A percentile compares a stretch with the other conserved stretches of the same genome.
Conservation (phyloP, 1,140 invertebrate species). For the Aricia agestis region DNA sequence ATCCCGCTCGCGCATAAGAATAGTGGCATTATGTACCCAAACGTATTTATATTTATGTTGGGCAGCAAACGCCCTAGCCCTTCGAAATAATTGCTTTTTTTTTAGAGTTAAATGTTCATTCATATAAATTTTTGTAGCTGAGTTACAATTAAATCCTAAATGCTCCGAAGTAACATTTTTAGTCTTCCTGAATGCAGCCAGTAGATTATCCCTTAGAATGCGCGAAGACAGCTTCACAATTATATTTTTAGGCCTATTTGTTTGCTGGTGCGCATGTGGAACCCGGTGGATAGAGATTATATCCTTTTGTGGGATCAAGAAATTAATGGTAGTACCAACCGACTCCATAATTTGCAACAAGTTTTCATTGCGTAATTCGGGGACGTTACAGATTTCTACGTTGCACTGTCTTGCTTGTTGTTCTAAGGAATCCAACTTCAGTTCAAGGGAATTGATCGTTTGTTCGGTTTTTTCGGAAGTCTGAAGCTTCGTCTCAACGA, state of each 20-base stretch:
- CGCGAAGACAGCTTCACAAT: conserved; percentile 12
- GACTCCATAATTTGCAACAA: no score
- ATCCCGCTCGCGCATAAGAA: conserved; percentile 3
- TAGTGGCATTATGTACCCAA: conserved; percentile 7
- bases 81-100: conserved; percentile 16
- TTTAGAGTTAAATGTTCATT: not conserved
- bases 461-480: no score
- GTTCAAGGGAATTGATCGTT: no score
- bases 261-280: conserved; percentile 2
- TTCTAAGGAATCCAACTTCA: no score
- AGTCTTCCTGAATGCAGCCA: not conserved
- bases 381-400: no score
- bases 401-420: no score
- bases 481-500: no score
- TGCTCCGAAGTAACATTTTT: not conserved
- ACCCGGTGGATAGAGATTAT: conserved; percentile 3
- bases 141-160: not conserved
- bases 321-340: no score
- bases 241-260: conserved; percentile 6
- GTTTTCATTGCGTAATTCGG: no score
- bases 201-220: not conserved
- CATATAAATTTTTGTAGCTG: not conserved
- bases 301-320: not conserved
- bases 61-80: not conserved
- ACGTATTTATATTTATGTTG: conserved; percentile 10